Evolutionary conservation across 35 echinoderm and acorn worm species (phyloP).

Genomic region (Chiridota heheva): DNA sequence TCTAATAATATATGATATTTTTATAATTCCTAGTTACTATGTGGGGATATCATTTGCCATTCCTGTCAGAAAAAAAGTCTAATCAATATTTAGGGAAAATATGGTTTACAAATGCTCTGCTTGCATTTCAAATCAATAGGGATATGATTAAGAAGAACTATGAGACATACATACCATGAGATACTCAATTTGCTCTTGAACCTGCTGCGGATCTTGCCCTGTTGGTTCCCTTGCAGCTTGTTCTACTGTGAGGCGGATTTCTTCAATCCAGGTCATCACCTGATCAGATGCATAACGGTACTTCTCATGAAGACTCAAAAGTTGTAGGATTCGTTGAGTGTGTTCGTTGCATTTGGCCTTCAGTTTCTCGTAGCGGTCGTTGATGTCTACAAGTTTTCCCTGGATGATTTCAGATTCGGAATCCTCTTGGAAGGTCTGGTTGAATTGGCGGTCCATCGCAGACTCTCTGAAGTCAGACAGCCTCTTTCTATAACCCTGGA

Average conservation of each 20-base stretch:
- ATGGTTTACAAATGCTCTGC: no score
- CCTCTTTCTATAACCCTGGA: constrained; percentile 54
- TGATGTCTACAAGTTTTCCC: constrained; percentile 75
- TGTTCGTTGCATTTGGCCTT: constrained; percentile 87
- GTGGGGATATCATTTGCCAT: no score
- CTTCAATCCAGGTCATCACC: constrained; percentile 88
- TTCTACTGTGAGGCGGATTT: constrained; percentile 53
- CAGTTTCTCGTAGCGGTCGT: constrained; percentile 78
- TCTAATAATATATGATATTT: no score
- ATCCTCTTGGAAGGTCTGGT: constrained; percentile 70
- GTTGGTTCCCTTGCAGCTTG: constrained; percentile 39
- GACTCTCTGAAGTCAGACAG: constrained; percentile 73
- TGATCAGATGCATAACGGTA: constrained; percentile 60
- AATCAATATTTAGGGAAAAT: no score
- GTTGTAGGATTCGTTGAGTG: constrained; percentile 67
- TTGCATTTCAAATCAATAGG: no score
- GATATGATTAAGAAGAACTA: no score
- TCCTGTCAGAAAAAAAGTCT: no score
- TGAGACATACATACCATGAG: constrained; percentile 82
- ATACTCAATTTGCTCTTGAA: constrained; percentile 79
- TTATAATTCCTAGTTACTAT: no score
- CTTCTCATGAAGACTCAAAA: constrained; percentile 83
- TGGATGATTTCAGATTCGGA: constrained; percentile 65
- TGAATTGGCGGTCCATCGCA: constrained; percentile 63
- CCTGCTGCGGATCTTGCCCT: constrained; percentile 74